phyloP scores from a whole-genome alignment of 2,888 invertebrate species.

The Sisyra nigra region DNA sequence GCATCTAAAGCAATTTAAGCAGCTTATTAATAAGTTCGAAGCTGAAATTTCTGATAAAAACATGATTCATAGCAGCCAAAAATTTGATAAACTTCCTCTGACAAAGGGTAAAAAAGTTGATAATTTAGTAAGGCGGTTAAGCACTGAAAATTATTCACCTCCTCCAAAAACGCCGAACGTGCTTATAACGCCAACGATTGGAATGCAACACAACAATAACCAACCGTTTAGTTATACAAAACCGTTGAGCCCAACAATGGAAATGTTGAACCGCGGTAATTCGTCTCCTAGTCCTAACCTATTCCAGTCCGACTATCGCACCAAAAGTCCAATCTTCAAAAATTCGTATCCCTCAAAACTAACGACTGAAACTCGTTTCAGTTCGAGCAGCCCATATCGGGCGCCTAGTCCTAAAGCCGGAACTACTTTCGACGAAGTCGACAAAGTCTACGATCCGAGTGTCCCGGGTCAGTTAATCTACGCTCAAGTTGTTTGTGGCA shows the following conservation, averaged over 20 bases:
- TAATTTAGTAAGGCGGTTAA: constrained; percentile 58
- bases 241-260: constrained; percentile 15
- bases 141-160: constrained; percentile 52
- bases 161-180: constrained; percentile 38
- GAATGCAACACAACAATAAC: constrained; percentile 50
- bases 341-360: not conserved
- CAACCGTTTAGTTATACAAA: constrained; percentile 70
- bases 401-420: constrained; percentile 19
- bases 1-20: constrained; percentile 8
- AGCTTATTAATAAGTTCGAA: constrained; percentile 8
- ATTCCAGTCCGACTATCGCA: not conserved
- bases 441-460: constrained; percentile 20
- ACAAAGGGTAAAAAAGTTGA: constrained; percentile 60
- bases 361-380: too few species aligned
- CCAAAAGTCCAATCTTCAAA: not conserved
- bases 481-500: constrained; percentile 51
- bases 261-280: not conserved
- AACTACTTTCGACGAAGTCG: constrained; percentile 27
- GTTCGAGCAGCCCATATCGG: constrained; percentile 13
- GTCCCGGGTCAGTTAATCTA: constrained; percentile 42
- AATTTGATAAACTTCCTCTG: constrained; percentile 47
- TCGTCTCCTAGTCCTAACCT: constrained; percentile 3
- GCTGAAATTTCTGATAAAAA: constrained; percentile 23
- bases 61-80: constrained; percentile 59
- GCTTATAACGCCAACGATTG: constrained; percentile 39